A percentile compares a stretch with the other conserved stretches of the same genome.
These are phyloP conservation scores for Probaryconus sp. DNA, from an alignment of 1,140 invertebrate species.

Conservation along the genomic window DNA sequence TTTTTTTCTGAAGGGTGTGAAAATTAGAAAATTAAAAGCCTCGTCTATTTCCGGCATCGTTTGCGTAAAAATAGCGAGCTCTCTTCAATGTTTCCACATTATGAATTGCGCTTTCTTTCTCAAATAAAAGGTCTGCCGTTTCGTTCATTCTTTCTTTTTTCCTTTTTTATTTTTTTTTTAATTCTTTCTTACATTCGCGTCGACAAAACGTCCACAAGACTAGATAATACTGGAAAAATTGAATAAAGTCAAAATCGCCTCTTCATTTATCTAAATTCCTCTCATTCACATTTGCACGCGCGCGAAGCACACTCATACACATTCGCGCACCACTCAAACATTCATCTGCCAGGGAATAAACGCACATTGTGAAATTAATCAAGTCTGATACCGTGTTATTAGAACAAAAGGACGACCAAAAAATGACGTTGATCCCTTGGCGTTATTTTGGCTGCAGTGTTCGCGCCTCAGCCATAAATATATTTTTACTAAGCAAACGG, in stretches of 20 bases:
- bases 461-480: constrained; percentile 48
- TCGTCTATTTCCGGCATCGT: constrained; percentile 36
- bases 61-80: constrained; percentile 41
- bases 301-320: no score
- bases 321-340: constrained; percentile 11
- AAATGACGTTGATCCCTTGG: constrained; percentile 36
- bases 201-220: constrained; percentile 76
- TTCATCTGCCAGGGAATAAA: no score
- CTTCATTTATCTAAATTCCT: constrained; percentile 48
- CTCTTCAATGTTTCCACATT: constrained; percentile 26
- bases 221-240: constrained; percentile 78
- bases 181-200: constrained; percentile 65
- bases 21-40: constrained; percentile 23
- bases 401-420: not conserved
- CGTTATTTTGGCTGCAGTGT: constrained; percentile 36
- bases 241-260: constrained; percentile 73
- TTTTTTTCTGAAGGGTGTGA: constrained; percentile 11
- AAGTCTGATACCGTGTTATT: not conserved
- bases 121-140: constrained; percentile 47
- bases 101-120: constrained; percentile 38
- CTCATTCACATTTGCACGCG: no score
- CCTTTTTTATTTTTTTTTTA: constrained; percentile 22
- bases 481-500: constrained; percentile 52
- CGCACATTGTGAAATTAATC: no score
- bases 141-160: constrained; percentile 16